Evolutionary conservation across 2,113 vertebrate genomes (phyloP), one percentile per base, ranked within the genome.

Genomic region (Columbina picui): DNA sequence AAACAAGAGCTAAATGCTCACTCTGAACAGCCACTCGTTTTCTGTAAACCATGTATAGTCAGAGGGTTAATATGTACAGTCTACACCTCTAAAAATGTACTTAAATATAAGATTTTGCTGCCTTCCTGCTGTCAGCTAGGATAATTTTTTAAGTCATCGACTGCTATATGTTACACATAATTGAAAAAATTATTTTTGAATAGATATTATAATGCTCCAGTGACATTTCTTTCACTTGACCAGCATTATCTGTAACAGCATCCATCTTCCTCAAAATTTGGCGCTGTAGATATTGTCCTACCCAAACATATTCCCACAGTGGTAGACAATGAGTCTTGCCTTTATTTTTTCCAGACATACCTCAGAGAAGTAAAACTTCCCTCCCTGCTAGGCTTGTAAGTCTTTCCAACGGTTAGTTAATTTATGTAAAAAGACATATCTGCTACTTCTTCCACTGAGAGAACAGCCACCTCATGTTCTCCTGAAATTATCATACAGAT

Each of bases 171-270:
- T 65, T 71, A 91, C 27, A 50, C 9, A 43, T 90, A 97, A 97
- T 97, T 76, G 95, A 91, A 94, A 90, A 89, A 95, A 97, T 95
- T 1, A 83, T 93, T 94, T 45, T 91, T 82, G 43, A 60, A 83
- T 75, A 27, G 87, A 34, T 60, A 83, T 85, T 92, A 92, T 53
- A 93, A 86, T 92, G 95, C 95, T 95, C 82, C 91, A 93, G 77
- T 59, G 68, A 57, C 86, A 81, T 87, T 95, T 84, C 93, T 94
- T 96, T 92, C 94, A 93, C 92, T 96, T 92, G 83, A 95, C 73
- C 80, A 94, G 65, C 64, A 82, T 10, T 90, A 96, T 84, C 26
- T 91, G 52, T 65, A 93, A 89, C 82, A 75, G 56, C 60, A 89
- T 53, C 64, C 52, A 45, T 94, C 50, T 52, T 84, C 32, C 60